These are phyloP conservation scores for Solea senegalensis DNA, from an alignment of 2,113 vertebrate species.

Conservation along the genomic window DNA sequence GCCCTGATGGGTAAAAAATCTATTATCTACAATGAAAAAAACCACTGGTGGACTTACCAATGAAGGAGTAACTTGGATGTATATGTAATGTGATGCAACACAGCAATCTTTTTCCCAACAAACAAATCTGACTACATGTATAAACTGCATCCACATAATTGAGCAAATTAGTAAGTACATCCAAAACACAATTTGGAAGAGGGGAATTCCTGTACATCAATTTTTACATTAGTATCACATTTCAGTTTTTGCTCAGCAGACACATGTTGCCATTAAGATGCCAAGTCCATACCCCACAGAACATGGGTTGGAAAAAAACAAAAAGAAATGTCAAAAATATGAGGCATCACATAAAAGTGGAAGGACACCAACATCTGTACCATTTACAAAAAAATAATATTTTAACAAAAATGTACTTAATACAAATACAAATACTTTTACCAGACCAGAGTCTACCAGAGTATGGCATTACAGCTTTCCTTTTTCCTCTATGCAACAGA, in stretches of 20 bases:
- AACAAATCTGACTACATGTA: conserved; percentile 56
- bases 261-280: conserved; percentile 7
- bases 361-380: conserved; percentile 44
- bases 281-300: conserved; percentile 3
- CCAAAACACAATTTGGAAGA: conserved; percentile 32
- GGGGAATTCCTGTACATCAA: conserved; percentile 60
- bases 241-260: conserved; percentile 40
- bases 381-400: conserved; percentile 60
- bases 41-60: conserved; percentile 28
- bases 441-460: conserved; percentile 32
- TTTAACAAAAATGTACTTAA: conserved; percentile 31
- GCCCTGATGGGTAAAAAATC: conserved; percentile 43
- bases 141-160: conserved; percentile 62
- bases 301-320: conserved; percentile 16
- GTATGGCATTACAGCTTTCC: conserved; percentile 36
- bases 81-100: conserved; percentile 40
- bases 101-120: conserved; percentile 27
- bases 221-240: conserved; percentile 51
- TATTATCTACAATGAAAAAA: conserved; percentile 54
- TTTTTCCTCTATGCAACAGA: conserved; percentile 17
- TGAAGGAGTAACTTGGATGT: conserved; percentile 35
- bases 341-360: conserved; percentile 35
- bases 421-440: conserved; percentile 24
- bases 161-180: conserved; percentile 46
- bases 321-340: conserved; percentile 24